Evolutionary conservation across 2,113 vertebrate species (phyloP).

Genomic region (Tetrax tetrax): DNA sequence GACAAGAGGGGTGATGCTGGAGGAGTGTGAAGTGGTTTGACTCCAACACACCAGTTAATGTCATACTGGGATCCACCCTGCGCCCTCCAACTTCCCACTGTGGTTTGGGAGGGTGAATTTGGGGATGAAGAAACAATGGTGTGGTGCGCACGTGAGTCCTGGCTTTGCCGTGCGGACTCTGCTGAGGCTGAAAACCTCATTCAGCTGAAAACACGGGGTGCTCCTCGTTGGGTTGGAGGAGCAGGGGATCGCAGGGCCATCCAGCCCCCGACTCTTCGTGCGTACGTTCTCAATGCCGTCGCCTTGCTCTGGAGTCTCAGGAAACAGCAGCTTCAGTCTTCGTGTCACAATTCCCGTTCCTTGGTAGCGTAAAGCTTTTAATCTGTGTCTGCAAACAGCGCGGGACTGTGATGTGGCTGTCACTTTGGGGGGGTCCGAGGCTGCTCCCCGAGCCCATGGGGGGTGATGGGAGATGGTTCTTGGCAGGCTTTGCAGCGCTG

Average conservation of each 20-base stretch:
- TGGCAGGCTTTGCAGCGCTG: background rate
- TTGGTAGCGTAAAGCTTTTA: background rate
- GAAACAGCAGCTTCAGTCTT: background rate
- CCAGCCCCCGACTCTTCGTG: background rate
- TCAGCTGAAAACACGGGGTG: no score
- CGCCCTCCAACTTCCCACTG: accelerated
- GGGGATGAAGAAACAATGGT: accelerated
- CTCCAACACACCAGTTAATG: background rate
- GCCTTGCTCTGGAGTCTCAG: background rate
- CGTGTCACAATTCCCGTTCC: background rate
- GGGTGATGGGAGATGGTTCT: background rate
- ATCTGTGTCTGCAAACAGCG: accelerated
- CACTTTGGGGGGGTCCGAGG: background rate
- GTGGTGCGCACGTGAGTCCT: background rate
- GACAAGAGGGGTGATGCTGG: background rate
- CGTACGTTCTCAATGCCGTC: accelerated
- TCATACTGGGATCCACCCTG: background rate
- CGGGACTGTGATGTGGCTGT: background rate
- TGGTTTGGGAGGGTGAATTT: background rate
- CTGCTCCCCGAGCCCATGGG: background rate
- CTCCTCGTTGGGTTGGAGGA: background rate
- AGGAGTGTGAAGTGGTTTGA: background rate
- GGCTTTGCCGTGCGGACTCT: background rate
- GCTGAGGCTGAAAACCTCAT: background rate
- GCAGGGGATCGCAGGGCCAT: background rate